Base-by-base conservation (phyloP, 2,113 vertebrate species). In the Sebastes schlegelii region DNA sequence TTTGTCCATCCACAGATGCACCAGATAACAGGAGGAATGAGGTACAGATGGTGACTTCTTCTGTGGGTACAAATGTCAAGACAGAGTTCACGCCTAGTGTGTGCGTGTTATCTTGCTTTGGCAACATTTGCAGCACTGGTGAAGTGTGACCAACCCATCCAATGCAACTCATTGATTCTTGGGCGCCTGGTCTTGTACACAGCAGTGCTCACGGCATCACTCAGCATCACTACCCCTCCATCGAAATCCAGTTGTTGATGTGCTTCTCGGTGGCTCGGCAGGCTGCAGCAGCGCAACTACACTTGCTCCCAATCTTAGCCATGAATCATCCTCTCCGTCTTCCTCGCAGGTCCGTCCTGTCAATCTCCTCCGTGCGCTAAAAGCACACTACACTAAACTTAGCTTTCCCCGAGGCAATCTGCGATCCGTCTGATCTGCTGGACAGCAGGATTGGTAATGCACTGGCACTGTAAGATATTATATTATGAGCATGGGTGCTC, bases 391-490 rank as follows among this genome's bases (percentile, higher is more conserved):
- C 19, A 77, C 76, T 81, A 81, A 83, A 85, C 74, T 77, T 86
- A 88, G 77, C 62, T 74, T 34, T 79, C 74, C 75, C 76, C 46
- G 45, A 84, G 68, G 65, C 65, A 49, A 70, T 79, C 85, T 80
- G 79, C 42, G 74, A 83, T 88, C 73, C 78, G 82, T 85, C 77
- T 80, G 83, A 87, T 83, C 67, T 73, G 65, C 85, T 69, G 88
- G 85, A 72, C 85, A 80, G 75, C 64, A 84, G 72, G 72, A 76
- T 34, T 13, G 70, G 60, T 71, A 67, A 81, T 74, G 71, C 21
- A 76, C 76, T 71, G 65, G 68, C 65, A 77, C 51, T 74, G 45
- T 65, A 57, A 70, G 63, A 83, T 75, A 81, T 76, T 60, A 58
- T 79, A 67, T 85, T 83, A 71, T 74, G 14, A 71, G 65, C 77